Conservation (phyloP, 1,140 invertebrate genomes). For the Eupristina koningsbergeri region DNA sequence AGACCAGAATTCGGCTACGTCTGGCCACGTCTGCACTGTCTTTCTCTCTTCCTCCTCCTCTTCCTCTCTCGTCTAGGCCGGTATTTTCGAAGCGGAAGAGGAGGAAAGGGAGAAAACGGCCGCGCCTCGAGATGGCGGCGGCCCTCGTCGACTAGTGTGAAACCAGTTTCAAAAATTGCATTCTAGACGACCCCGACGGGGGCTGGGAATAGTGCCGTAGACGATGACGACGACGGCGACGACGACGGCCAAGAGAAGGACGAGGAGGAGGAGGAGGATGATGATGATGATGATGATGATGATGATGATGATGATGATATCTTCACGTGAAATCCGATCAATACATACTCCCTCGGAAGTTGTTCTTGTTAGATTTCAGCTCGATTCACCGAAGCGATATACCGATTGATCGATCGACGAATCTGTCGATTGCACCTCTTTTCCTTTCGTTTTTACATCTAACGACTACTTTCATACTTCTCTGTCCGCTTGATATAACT, state of each 20-base stretch:
- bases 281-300: too few relatives aligned
- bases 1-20: constrained; percentile 4
- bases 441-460: not conserved
- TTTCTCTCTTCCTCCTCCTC: too few relatives aligned
- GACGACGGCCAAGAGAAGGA: too few relatives aligned
- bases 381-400: not conserved
- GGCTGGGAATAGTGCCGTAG: not conserved
- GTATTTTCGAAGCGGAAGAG: not conserved
- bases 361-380: constrained; percentile 16
- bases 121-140: not conserved
- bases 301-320: not conserved
- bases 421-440: not conserved
- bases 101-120: not conserved
- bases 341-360: not conserved
- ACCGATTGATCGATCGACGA: constrained; percentile 24
- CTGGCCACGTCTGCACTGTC: not conserved
- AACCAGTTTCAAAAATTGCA: constrained; percentile 41
- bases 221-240: not conserved
- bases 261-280: too few relatives aligned
- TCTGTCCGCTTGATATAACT: not conserved
- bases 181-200: not conserved
- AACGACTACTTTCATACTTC: too few relatives aligned
- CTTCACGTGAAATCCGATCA: constrained; percentile 20
- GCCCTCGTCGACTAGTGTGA: constrained; percentile 18
- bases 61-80: not conserved